phyloP scores from a whole-genome alignment of 2,797 vertebrate species.

The Margarornis squamiger region DNA sequence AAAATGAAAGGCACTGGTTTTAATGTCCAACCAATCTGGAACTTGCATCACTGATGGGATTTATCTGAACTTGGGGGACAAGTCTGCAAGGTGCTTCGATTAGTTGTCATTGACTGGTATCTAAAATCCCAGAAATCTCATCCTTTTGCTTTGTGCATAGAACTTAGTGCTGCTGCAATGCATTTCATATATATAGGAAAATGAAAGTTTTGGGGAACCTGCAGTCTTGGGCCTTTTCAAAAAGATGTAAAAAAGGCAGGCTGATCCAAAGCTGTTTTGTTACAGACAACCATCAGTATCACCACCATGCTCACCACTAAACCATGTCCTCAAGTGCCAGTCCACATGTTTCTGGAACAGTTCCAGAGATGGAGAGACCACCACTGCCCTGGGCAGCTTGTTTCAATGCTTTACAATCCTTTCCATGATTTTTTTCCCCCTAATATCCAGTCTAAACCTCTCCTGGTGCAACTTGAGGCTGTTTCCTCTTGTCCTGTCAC shows the following conservation, averaged over 20 bases:
- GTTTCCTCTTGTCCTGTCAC: neutral
- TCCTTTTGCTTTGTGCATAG: neutral
- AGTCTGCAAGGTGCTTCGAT: neutral
- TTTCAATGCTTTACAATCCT: neutral
- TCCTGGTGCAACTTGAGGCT: neutral
- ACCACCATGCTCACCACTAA: neutral
- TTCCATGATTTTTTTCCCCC: neutral
- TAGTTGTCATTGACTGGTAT: neutral
- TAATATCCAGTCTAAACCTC: neutral
- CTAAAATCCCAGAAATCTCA: neutral
- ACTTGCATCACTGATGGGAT: neutral
- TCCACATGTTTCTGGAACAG: neutral
- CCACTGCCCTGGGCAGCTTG: neutral
- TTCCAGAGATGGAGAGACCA: neutral
- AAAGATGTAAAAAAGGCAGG: neutral
- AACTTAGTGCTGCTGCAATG: neutral
- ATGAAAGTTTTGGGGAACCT: neutral
- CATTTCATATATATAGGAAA: neutral
- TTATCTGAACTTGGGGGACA: neutral
- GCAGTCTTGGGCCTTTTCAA: neutral
- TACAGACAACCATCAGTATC: neutral
- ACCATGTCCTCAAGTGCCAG: neutral
- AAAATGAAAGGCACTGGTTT: neutral
- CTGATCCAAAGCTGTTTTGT: neutral
- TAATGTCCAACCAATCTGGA: neutral